phyloP scores from a whole-genome alignment of 2,888 invertebrate genomes.

The Belgica antarctica region DNA sequence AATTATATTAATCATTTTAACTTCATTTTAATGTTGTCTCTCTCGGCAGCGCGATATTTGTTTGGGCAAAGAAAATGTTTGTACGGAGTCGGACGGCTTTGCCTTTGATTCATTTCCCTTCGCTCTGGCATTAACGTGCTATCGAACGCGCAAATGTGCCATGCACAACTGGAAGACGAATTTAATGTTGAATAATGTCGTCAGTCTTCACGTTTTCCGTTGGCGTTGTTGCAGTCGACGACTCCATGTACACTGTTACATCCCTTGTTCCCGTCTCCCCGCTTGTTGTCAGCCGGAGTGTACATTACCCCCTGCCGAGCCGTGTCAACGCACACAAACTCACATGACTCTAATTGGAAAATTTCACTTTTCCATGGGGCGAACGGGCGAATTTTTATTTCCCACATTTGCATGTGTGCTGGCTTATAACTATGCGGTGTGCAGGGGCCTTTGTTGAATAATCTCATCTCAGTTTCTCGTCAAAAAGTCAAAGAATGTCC shows the following conservation, averaged over 20 bases:
- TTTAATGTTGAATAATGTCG: background rate
- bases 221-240: background rate
- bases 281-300: no score
- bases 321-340: background rate
- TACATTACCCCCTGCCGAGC: background rate
- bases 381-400: no score
- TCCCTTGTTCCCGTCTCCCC: background rate
- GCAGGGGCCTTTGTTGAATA: background rate
- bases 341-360: constrained; percentile 20
- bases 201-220: background rate
- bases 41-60: no score
- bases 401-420: background rate
- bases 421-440: background rate
- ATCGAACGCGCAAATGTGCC: constrained; percentile 23
- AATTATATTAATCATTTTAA: background rate
- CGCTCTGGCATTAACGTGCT: constrained; percentile 9
- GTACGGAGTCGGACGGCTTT: background rate
- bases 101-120: background rate
- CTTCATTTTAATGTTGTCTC: background rate
- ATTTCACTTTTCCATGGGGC: constrained; percentile 17
- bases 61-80: background rate
- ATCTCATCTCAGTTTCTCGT: background rate
- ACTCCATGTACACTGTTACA: background rate
- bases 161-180: background rate
- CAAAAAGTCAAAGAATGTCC: no score